phyloP scores from a whole-genome alignment of 2,797 vertebrate species.

The Cossypha dichroa region DNA sequence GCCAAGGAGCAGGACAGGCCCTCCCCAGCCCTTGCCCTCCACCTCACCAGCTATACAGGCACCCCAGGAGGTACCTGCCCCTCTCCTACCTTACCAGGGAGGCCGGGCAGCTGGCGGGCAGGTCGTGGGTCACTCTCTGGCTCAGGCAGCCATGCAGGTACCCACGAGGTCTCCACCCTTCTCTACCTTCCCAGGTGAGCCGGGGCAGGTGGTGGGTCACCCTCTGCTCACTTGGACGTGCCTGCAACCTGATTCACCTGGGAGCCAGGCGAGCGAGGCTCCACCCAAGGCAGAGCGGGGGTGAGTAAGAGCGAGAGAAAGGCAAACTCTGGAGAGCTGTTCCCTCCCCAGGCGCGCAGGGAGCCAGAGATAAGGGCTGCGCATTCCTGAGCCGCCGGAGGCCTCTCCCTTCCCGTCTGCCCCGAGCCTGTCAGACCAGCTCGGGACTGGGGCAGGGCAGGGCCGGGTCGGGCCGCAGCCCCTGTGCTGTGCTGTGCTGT shows the following conservation, averaged over 20 bases:
- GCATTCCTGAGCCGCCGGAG: conserved; percentile 62
- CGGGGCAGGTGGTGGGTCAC: neutral
- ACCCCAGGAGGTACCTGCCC: neutral
- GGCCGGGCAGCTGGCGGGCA: neutral
- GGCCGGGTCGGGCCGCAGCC: neutral
- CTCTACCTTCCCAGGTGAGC: conserved; percentile 49
- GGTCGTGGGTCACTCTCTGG: neutral
- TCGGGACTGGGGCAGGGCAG: neutral
- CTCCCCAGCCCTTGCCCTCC: neutral
- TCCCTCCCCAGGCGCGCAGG: conserved; percentile 54
- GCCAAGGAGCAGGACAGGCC: neutral
- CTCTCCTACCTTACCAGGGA: conserved; percentile 47
- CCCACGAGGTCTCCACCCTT: neutral
- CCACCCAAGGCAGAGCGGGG: conserved; percentile 54
- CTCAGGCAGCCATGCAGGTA: neutral
- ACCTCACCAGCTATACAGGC: rapidly evolving
- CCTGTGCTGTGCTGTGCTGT: rapidly evolving
- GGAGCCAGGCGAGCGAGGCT: conserved; percentile 8
- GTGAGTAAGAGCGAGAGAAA: conserved; percentile 66
- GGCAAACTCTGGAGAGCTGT: conserved; percentile 59
- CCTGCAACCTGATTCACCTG: conserved; percentile 57
- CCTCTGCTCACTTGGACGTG: conserved; percentile 23
- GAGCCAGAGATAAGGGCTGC: conserved; percentile 60
- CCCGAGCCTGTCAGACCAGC: conserved; percentile 45
- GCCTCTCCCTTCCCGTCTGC: conserved; percentile 64